Conservation (phyloP, 2,797 vertebrate species). For the Sebastes hubbsi region DNA sequence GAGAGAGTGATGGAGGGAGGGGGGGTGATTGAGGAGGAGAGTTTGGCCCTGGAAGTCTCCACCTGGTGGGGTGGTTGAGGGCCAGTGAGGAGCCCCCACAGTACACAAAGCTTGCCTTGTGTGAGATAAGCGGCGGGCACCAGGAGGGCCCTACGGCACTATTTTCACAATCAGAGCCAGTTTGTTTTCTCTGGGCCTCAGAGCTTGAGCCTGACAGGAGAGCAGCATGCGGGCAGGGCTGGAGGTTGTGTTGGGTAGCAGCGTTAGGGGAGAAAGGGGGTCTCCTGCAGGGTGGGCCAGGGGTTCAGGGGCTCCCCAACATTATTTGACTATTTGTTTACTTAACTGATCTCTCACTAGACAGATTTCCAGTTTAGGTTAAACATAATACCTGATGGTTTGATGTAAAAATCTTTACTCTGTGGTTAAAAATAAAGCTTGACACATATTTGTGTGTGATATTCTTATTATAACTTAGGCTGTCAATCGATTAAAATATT, state of each 20-base stretch:
- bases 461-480: background rate
- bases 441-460: background rate
- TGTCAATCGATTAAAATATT: too few relatives aligned
- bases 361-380: conserved; percentile 39
- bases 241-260: conserved; percentile 65
- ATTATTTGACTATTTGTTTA: conserved; percentile 65
- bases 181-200: conserved; percentile 85
- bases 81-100: conserved; percentile 67
- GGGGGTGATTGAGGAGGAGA: conserved; percentile 39
- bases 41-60: conserved; percentile 74
- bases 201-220: conserved; percentile 72
- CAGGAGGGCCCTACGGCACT: conserved; percentile 75
- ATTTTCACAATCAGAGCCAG: conserved; percentile 84
- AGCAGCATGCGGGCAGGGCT: conserved; percentile 62
- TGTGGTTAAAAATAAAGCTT: background rate
- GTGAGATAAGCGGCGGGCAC: conserved; percentile 79
- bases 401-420: background rate
- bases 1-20: conserved; percentile 41
- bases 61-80: conserved; percentile 76
- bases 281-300: conserved; percentile 69
- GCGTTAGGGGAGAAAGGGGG: conserved; percentile 33
- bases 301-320: conserved; percentile 48
- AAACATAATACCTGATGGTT: background rate
- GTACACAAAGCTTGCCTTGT: conserved; percentile 83
- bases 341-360: conserved; percentile 40